Evolutionary conservation across 2,888 invertebrate genomes (phyloP).

Genomic region (Pardosa pseudoannulata): DNA sequence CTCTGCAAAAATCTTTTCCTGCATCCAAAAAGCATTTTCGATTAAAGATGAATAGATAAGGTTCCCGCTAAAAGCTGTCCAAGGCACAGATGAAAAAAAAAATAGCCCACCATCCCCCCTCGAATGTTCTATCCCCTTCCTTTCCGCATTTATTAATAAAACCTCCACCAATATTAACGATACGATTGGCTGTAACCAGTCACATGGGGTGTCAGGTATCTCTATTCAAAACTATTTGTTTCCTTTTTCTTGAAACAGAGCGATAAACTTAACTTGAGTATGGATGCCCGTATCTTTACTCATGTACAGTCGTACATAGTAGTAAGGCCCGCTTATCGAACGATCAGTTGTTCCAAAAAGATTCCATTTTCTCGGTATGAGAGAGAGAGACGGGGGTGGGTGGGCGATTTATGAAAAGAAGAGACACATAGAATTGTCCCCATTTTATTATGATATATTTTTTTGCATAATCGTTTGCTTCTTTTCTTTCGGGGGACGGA

Average conservation of each 20-base stretch:
- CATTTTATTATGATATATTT: constrained; percentile 68
- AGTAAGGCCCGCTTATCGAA: constrained; percentile 38
- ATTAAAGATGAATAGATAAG: constrained; percentile 72
- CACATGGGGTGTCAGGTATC: constrained; percentile 70
- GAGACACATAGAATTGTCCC: constrained; percentile 61
- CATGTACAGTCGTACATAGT: background rate
- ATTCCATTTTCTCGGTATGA: constrained; percentile 46
- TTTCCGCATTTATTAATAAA: constrained; percentile 60
- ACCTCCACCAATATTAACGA: constrained; percentile 43
- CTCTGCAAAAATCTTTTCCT: constrained; percentile 53
- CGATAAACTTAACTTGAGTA: constrained; percentile 9
- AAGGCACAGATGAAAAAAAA: constrained; percentile 28
- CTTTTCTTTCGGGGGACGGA: constrained; percentile 33
- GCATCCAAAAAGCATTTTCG: constrained; percentile 65
- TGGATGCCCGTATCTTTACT: constrained; percentile 11
- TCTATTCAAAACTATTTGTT: constrained; percentile 52
- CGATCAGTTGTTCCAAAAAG: constrained; percentile 60
- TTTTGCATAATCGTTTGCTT: constrained; percentile 62
- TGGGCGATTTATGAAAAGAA: constrained; percentile 56
- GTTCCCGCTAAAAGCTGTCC: constrained; percentile 42
- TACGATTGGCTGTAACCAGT: constrained; percentile 54
- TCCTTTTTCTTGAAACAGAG: constrained; percentile 22
- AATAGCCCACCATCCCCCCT: background rate
- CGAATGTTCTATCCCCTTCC: constrained; percentile 6
- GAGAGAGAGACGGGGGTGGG: constrained; percentile 26